Conservation (phyloP, 2,113 vertebrate genomes). For the Lynx canadensis region DNA sequence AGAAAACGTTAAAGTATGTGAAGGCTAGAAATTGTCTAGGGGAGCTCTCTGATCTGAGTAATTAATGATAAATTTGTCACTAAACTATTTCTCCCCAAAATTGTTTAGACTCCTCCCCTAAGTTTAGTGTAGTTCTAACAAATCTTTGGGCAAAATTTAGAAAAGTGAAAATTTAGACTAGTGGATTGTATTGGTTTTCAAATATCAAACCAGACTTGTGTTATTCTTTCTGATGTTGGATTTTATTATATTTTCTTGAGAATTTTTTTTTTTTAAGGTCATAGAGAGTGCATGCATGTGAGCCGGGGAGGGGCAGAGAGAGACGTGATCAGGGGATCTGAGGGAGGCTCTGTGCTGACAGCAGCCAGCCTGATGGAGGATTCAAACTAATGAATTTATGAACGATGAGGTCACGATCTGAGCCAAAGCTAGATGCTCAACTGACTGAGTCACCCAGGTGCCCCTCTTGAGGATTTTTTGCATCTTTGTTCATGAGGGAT, state of each 20-base stretch:
- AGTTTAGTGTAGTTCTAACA: background rate
- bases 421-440: no score
- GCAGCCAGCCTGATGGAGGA: no score
- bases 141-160: background rate
- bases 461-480: background rate
- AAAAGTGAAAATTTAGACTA: constrained; percentile 18
- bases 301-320: no score
- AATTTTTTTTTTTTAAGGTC: no score
- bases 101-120: background rate
- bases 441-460: no score
- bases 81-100: constrained; percentile 19
- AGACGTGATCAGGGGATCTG: no score
- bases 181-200: background rate
- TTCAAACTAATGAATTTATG: no score
- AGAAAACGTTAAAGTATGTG: constrained; percentile 30
- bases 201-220: background rate
- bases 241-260: background rate
- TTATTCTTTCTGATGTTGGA: background rate
- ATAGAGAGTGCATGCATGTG: no score
- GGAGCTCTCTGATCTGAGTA: background rate
- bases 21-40: background rate
- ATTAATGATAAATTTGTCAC: constrained; percentile 28
- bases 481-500: background rate
- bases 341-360: no score
- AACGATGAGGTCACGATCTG: no score